These are phyloP conservation scores for Paramuricea clavata DNA, from an alignment of 92 coral and sea anemone genomes.

Conservation along the genomic window DNA sequence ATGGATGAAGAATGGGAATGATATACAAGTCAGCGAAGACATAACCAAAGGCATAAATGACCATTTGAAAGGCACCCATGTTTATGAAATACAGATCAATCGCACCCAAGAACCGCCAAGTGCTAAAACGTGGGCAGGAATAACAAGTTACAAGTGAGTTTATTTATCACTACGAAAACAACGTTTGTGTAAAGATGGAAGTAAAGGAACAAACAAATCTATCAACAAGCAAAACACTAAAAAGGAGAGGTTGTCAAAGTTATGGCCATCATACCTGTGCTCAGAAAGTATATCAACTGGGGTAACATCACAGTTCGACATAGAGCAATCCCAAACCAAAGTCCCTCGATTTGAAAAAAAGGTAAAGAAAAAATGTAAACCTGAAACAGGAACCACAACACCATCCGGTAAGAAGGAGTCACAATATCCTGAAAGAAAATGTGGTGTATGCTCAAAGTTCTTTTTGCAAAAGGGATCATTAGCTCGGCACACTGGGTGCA, in stretches of 20 bases:
- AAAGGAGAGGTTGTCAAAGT: neutral
- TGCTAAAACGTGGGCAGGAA: constrained; percentile 71
- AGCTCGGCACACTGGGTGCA: constrained; percentile 8
- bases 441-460: neutral
- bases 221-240: neutral
- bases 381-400: too few species aligned
- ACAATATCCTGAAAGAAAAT: neutral
- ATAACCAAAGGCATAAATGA: constrained; percentile 22
- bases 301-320: neutral
- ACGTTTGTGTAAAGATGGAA: neutral
- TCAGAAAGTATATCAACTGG: neutral
- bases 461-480: neutral
- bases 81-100: constrained; percentile 28
- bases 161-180: constrained; percentile 1
- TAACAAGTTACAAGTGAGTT: constrained; percentile 38
- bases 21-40: constrained; percentile 29
- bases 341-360: neutral
- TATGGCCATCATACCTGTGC: constrained; percentile 31
- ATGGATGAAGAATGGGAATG: constrained; percentile 42
- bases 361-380: neutral
- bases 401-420: neutral
- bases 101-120: constrained; percentile 24
- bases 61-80: neutral
- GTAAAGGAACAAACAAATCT: constrained; percentile 20
- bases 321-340: neutral